Conservation (phyloP, 2,888 invertebrate species). For the Carabus problematicus region DNA sequence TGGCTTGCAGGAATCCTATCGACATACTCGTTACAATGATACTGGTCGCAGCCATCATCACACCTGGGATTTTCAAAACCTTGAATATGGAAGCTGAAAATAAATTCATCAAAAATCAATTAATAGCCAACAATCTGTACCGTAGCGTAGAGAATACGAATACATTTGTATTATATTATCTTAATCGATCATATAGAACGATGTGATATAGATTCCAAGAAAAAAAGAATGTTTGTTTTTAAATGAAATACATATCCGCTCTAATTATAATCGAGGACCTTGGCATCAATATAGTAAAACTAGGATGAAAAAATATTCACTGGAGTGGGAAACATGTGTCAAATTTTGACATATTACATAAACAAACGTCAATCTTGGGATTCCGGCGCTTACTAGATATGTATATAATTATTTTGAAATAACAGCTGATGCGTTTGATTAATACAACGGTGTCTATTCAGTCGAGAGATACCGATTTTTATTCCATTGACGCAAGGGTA, state of each 20-base stretch:
- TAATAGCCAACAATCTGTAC: background rate
- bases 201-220: too few relatives aligned
- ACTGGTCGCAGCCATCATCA: constrained; percentile 72
- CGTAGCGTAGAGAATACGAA: background rate
- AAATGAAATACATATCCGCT: background rate
- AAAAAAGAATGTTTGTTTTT: background rate
- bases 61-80: constrained; percentile 76
- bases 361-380: background rate
- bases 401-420: background rate
- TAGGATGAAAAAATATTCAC: constrained; percentile 6
- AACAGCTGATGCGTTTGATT: background rate
- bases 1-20: constrained; percentile 88
- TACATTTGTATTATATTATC: too few relatives aligned
- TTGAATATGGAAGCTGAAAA: constrained; percentile 69
- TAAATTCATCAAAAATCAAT: constrained; percentile 21
- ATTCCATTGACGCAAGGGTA: constrained; percentile 4
- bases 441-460: background rate
- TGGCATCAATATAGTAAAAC: background rate
- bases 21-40: constrained; percentile 81
- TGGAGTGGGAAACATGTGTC: background rate
- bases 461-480: too few relatives aligned
- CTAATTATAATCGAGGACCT: background rate
- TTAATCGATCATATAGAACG: too few relatives aligned
- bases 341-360: background rate
- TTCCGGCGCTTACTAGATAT: background rate